phyloP scores from a whole-genome alignment of 2,888 invertebrate genomes.

The Watsonalla binaria region DNA sequence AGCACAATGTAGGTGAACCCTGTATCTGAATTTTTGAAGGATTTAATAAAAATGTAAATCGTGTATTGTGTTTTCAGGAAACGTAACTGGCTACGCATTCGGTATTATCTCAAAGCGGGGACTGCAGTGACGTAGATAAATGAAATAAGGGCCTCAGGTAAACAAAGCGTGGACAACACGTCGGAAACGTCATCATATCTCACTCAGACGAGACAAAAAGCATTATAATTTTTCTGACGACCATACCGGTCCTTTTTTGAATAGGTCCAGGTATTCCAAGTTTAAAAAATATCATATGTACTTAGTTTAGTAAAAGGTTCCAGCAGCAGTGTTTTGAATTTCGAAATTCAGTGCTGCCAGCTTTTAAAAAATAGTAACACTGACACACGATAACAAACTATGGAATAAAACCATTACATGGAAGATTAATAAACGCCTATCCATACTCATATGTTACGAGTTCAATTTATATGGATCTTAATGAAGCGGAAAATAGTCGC shows the following conservation, averaged over 20 bases:
- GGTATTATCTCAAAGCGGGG: constrained; percentile 14
- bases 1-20: background rate
- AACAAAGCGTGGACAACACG: background rate
- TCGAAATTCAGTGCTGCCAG: too few species aligned
- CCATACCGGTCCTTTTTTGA: background rate
- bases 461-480: constrained; percentile 1
- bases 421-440: background rate
- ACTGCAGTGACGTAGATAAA: constrained; percentile 22
- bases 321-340: too few species aligned
- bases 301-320: too few species aligned
- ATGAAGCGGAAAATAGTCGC: constrained; percentile 23
- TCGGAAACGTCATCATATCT: background rate
- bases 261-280: too few species aligned
- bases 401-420: too few species aligned
- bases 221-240: background rate
- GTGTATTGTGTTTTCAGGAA: constrained; percentile 1
- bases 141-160: constrained; percentile 14
- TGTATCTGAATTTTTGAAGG: background rate
- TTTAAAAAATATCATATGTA: too few species aligned
- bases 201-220: background rate
- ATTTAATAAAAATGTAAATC: constrained; percentile 4
- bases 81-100: background rate
- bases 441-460: background rate
- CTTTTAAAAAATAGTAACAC: too few species aligned
- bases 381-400: too few species aligned